phyloP scores from a whole-genome alignment of 2,888 invertebrate species.

The Seira musarum region DNA sequence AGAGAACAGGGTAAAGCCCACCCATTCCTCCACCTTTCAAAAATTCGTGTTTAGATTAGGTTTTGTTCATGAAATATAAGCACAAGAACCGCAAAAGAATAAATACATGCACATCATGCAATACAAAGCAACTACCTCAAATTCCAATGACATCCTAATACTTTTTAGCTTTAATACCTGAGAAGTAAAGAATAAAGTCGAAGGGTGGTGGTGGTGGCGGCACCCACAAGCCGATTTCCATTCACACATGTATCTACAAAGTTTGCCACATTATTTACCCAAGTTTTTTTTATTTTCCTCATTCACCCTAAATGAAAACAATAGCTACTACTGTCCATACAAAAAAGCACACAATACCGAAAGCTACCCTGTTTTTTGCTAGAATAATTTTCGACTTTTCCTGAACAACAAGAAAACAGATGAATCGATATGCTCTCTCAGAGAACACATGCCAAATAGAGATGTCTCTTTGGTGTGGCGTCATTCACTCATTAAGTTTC shows the following conservation, averaged over 20 bases:
- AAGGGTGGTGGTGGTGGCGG: background rate
- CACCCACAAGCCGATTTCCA: background rate
- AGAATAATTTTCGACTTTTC: background rate
- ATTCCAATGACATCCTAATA: conserved; percentile 33
- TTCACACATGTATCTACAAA: conserved; percentile 37
- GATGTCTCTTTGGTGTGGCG: conserved; percentile 11
- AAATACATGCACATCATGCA: background rate
- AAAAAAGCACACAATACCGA: too few relatives aligned
- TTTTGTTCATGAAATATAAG: background rate
- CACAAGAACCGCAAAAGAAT: background rate
- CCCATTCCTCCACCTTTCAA: conserved; percentile 25
- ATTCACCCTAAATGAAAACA: conserved; percentile 51
- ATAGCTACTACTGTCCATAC: background rate
- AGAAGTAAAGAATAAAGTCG: conserved; percentile 22
- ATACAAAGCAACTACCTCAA: background rate
- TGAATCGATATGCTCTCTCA: background rate
- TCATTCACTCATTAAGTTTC: conserved; percentile 7
- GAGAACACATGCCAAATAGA: background rate
- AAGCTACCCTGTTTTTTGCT: background rate
- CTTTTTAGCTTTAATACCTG: conserved; percentile 54
- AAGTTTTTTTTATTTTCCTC: conserved; percentile 7
- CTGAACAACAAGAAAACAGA: background rate
- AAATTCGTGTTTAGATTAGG: background rate
- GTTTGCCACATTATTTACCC: conserved; percentile 9
- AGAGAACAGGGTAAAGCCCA: conserved; percentile 19